Evolutionary conservation across 2,888 invertebrate species (phyloP).

Genomic region (Nycteola revayana): DNA sequence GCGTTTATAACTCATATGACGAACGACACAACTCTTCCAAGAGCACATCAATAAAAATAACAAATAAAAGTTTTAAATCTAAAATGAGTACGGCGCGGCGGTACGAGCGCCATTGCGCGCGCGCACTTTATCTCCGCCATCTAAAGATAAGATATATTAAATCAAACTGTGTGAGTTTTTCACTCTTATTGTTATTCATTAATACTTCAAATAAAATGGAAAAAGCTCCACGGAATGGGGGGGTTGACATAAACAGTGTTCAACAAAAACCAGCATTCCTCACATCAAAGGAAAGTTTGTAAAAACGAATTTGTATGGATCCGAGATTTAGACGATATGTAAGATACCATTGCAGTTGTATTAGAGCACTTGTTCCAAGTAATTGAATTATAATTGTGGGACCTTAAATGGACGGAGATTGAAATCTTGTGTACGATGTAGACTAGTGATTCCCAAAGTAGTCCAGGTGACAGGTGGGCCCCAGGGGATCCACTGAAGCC

Average conservation of each 20-base stretch:
- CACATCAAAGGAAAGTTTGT: slow-evolving; percentile 45
- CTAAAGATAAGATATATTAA: slow-evolving; percentile 62
- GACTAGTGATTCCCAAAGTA: no score
- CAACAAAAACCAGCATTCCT: slow-evolving; percentile 59
- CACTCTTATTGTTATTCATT: slow-evolving; percentile 74
- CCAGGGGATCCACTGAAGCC: no score
- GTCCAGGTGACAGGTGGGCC: no score
- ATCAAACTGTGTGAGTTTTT: slow-evolving; percentile 69
- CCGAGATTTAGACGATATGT: slow-evolving; percentile 20
- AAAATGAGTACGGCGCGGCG: slow-evolving; percentile 5
- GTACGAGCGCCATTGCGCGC: slow-evolving; percentile 24
- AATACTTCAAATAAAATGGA: slow-evolving; percentile 75
- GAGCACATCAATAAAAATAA: slow-evolving; percentile 24
- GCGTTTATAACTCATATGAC: no score
- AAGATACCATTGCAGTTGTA: slow-evolving; percentile 10
- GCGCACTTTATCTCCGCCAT: slow-evolving; percentile 45
- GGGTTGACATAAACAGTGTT: slow-evolving; percentile 72
- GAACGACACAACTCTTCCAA: slow-evolving; percentile 2
- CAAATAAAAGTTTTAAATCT: slow-evolving; percentile 29
- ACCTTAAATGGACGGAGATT: neutral
- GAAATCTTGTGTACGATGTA: no score
- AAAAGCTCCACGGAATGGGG: slow-evolving; percentile 65
- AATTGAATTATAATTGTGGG: neutral
- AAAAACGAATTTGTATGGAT: slow-evolving; percentile 16
- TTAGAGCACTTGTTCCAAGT: neutral